Base-by-base conservation (phyloP, 1,140 invertebrate genomes). In the Tenebrio molitor region DNA sequence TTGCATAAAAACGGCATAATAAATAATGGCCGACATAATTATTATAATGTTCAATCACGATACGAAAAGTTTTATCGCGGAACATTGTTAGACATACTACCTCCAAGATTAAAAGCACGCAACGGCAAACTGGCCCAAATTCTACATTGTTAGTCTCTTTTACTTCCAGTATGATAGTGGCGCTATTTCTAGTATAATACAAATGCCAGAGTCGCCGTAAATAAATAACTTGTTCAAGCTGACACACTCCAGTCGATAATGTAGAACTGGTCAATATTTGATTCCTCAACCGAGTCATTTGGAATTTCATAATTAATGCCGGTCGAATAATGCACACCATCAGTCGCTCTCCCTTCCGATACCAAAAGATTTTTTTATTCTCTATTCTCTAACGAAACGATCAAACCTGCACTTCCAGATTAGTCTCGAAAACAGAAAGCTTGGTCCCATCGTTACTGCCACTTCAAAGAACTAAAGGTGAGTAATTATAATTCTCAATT, bases 71-170 rank as follows among this genome's bases (percentile, higher is more conserved):
- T 69, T 69, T 69, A 69, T 69, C 67, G 67, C 44, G 67, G 44
- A 69, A 69, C 67, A 69, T 69, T 69, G 67, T 69, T 69, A 69
- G 67, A 69, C 67, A 69, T 69, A 69, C 19, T 33, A 66, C 41
- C 34, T 69, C 25, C 44, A 25, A 69, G 67, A 50, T 69, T 69
- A 69, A 58, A 58, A 19, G 25, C 67, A 69, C 67, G 67, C 67
- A 69, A 69, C 44, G 12, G 42, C 19, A 53, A 53, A 53, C 50
- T 58, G 50, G 23, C 23, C 50, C 50, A 58, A 58, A 58, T 58
- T 58, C 50, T 58, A 14, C 23, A 58, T 58, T 58, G 50, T 58
- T 58, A 58, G 50, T 34, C 50, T 58, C 50, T 58, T 29, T 58
- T 29, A 34, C 50, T 58, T 29, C 12, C 7, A 14, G 21, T 58